Evolutionary conservation across 2,888 invertebrate genomes (phyloP), one percentile per base, ranked within the genome.

Genomic region (Alviniconcha strummeri): DNA sequence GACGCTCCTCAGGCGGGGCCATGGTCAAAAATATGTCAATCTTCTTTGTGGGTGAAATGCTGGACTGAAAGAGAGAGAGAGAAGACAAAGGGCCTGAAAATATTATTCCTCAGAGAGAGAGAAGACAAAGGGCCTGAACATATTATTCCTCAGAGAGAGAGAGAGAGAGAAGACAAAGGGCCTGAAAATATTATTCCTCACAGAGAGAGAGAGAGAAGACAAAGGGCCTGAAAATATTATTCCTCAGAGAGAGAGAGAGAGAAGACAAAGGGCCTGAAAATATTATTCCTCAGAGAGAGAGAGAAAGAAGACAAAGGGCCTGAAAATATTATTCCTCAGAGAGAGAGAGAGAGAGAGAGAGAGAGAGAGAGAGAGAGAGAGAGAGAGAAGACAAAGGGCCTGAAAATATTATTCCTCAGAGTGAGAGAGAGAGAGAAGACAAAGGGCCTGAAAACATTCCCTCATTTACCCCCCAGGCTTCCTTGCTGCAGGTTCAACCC

Each of bases 21-120:
- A 98, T 97, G 80, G 97, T 97, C 93, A 98, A 95, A 92, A 97
- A 98, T 87, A 99, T 98, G 92, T 96, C 96, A 91, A 98, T 97
- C 88, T 96, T 96, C 93, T 97, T 97, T 0, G 96, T 96, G 54
- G 96, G 96, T 80, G 97, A 97, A 67, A 96, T 93, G 85, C 89
- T 90, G 2, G 92, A 89, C 92, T 92, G 81, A 54, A 85, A 86
- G 36, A 36, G 36, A 36, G 36, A 36, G 36, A 36, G 36, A 36
- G 36, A 55, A 82, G 17, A 82, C 54, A 74, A 0, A 69, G 13
- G 52, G 55, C 56, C 5, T 13, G 15, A 64, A 13, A 15, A 15
- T 57, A 52, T 55, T 11, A 78, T 56, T 55, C 60, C 11, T 78
- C 13, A 57, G 15, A 57, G 5, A 7, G 13, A 7, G 8, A 54